These are phyloP conservation scores for Stenichneumon culpator DNA, from an alignment of 2,888 invertebrate genomes.

Conservation along the genomic window DNA sequence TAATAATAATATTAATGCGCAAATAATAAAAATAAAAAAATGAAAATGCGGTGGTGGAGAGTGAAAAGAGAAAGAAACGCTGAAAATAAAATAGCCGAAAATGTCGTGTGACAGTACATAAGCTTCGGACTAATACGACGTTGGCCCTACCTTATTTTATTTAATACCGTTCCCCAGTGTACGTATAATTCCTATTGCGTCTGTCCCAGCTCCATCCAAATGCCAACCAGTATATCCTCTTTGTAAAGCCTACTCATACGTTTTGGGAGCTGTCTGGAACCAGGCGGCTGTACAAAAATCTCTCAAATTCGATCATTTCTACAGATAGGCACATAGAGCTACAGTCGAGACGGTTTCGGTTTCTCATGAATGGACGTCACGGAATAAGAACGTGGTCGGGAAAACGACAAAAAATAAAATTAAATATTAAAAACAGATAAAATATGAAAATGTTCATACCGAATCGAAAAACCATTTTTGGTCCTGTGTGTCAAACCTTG, in stretches of 20 bases:
- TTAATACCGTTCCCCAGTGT: neutral
- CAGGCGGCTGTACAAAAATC: neutral
- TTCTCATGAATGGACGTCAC: conserved; percentile 50
- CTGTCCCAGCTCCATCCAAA: neutral
- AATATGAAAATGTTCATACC: conserved; percentile 8
- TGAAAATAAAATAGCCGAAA: too few relatives aligned
- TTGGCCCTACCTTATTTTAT: neutral
- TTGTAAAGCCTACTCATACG: neutral
- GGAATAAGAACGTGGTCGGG: conserved; percentile 8
- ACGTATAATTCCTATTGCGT: neutral
- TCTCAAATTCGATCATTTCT: conserved; percentile 28
- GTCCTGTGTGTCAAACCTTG: conserved; percentile 44
- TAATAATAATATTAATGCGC: neutral
- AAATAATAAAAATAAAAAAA: neutral
- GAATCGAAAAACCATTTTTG: conserved; percentile 57
- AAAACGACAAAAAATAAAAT: conserved; percentile 13
- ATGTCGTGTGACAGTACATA: too few relatives aligned
- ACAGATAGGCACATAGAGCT: neutral
- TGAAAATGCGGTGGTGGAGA: too few relatives aligned
- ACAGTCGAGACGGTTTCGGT: conserved; percentile 47
- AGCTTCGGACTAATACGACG: too few relatives aligned
- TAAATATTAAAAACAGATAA: conserved; percentile 27
- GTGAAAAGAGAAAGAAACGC: too few relatives aligned
- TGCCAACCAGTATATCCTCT: neutral
- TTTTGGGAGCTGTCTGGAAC: neutral